These are phyloP conservation scores for Myotis brandtii DNA, from an alignment of 2,113 vertebrate genomes.

Conservation along the genomic window DNA sequence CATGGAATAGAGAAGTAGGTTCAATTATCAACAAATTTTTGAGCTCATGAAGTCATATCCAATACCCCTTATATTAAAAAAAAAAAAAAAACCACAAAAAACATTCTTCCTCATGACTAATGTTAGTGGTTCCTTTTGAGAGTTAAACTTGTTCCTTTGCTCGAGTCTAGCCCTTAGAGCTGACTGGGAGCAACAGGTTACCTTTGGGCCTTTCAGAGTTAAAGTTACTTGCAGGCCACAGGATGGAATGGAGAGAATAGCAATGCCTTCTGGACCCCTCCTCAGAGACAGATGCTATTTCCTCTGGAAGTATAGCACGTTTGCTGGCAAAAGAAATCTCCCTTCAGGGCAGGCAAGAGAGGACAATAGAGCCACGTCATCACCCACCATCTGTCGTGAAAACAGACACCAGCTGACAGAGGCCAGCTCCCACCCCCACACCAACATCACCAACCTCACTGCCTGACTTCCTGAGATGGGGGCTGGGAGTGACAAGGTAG, in stretches of 20 bases:
- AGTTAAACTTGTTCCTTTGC: neutral
- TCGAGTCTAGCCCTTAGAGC: neutral
- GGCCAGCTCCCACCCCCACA: slow-evolving; percentile 77
- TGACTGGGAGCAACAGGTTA: neutral
- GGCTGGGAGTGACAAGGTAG: neutral
- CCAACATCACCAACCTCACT: slow-evolving; percentile 56
- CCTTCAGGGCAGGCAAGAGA: slow-evolving; percentile 71
- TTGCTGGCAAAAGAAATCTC: slow-evolving; percentile 73
- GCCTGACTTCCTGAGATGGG: slow-evolving; percentile 49
- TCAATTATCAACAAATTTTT: neutral
- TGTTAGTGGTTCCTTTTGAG: neutral
- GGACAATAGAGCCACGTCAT: slow-evolving; percentile 75
- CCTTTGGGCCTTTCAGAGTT: neutral
- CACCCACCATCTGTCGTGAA: slow-evolving; percentile 82
- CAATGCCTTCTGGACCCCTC: slow-evolving; percentile 52
- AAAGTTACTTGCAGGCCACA: neutral
- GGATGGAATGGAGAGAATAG: neutral
- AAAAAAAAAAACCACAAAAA: neutral
- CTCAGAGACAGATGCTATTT: slow-evolving; percentile 70
- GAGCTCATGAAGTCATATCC: neutral
- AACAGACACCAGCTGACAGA: slow-evolving; percentile 83
- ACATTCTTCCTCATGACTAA: neutral
- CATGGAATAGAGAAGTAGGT: neutral
- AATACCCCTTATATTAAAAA: neutral
- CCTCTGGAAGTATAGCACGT: slow-evolving; percentile 68